Percentiles rank a stretch among this genome's conserved stretches.
Evolutionary conservation across 2,113 vertebrate genomes (phyloP).

Genomic region (human): GRCh38 chrX:82813501-82814000

Average conservation of each 20-base stretch:
- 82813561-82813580: background rate
- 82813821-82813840: no score
- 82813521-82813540: background rate
- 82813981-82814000: no score
- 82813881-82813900: no score
- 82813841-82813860: no score
- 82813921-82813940: no score
- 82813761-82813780: background rate
- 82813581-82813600: background rate
- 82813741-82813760: background rate
- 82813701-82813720: background rate
- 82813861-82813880: no score
- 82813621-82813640: background rate
- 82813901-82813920: no score
- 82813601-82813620: background rate
- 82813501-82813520: background rate
- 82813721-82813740: background rate
- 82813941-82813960: no score
- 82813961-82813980: no score
- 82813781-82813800: background rate
- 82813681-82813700: background rate
- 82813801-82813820: no score
- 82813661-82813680: background rate
- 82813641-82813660: background rate
- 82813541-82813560: background rate